phyloP scores from a whole-genome alignment of 2,113 vertebrate genomes.

The Grallaria varia region DNA sequence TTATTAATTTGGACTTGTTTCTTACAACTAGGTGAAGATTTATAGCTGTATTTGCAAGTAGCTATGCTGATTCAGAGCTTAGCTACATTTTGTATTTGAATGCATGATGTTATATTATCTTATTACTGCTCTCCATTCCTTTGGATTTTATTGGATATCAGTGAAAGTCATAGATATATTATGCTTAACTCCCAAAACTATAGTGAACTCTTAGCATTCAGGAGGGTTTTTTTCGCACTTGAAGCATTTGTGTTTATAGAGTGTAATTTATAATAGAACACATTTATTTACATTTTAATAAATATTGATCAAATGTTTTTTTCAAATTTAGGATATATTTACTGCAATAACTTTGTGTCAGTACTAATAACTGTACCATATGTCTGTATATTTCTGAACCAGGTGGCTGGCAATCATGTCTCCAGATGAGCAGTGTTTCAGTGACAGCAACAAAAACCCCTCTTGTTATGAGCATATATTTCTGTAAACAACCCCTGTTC shows the following conservation, averaged over 20 bases:
- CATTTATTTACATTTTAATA: neutral
- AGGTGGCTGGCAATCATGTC: neutral
- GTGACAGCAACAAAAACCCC: neutral
- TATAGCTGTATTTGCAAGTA: neutral
- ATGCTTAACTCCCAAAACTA: neutral
- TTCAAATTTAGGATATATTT: neutral
- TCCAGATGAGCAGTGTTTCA: neutral
- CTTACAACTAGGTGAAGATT: neutral
- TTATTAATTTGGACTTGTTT: neutral
- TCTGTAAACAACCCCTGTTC: neutral
- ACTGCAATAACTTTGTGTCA: neutral
- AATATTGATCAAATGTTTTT: neutral
- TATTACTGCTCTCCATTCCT: neutral
- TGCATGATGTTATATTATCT: neutral
- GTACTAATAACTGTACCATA: conserved; percentile 8
- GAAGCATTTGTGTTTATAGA: neutral
- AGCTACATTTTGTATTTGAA: neutral
- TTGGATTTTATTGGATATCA: neutral
- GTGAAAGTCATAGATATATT: neutral
- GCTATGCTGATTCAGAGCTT: neutral
- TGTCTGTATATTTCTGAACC: neutral
- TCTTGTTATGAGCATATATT: neutral
- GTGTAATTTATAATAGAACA: neutral
- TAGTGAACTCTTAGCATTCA: neutral
- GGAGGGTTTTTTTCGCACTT: neutral